Conservation (phyloP, 2,797 vertebrate genomes). For the Argentina silus region DNA sequence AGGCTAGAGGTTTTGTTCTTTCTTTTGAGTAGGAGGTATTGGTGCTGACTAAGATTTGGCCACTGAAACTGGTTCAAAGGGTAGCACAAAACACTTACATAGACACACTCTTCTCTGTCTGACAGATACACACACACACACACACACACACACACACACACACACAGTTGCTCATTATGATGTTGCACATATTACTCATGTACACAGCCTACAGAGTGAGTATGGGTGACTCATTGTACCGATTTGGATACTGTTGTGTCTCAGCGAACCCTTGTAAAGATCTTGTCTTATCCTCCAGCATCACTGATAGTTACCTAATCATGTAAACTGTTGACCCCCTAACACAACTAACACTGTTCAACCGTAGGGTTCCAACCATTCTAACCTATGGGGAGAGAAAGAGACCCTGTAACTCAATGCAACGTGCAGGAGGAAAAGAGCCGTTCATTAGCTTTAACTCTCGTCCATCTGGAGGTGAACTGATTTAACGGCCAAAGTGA, state of each 20-base stretch:
- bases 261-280: neutral
- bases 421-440: constrained; percentile 25
- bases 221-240: constrained; percentile 19
- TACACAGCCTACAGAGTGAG: constrained; percentile 17
- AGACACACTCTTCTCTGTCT: too few species aligned
- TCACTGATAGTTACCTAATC: constrained; percentile 28
- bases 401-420: constrained; percentile 39
- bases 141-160: neutral
- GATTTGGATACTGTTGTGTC: constrained; percentile 16
- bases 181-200: constrained; percentile 4
- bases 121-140: neutral
- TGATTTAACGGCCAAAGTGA: constrained; percentile 68
- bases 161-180: neutral
- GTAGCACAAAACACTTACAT: neutral
- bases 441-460: constrained; percentile 40
- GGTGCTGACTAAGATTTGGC: constrained; percentile 24
- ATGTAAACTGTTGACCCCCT: constrained; percentile 23
- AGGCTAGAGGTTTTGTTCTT: constrained; percentile 25
- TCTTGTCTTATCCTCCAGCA: constrained; percentile 7
- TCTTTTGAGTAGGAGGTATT: constrained; percentile 16
- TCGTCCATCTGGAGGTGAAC: constrained; percentile 54
- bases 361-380: constrained; percentile 30
- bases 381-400: constrained; percentile 25
- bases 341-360: constrained; percentile 43
- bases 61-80: neutral